Base-by-base conservation (phyloP, 2,888 invertebrate species). In the Unio delphinus region DNA sequence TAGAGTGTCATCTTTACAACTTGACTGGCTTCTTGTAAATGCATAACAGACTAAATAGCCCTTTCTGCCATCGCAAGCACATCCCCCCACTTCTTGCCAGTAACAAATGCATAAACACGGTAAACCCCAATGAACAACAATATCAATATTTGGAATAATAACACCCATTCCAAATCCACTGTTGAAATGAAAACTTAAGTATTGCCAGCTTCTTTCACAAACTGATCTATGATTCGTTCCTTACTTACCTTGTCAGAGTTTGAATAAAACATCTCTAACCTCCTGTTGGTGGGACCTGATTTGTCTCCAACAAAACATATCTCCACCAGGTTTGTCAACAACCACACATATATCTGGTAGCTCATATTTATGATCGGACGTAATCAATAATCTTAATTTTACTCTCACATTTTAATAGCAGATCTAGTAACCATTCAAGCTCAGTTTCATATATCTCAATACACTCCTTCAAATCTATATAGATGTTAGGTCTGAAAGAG, bases 131-230 rank as follows among this genome's bases (percentile, higher is more conserved):
- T 74, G 72, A 3, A 76, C 57, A n/a, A 78, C 70, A 11, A 68
- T 2, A 23, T 71, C 70, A 34, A 78, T 64, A 61, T 78, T 66
- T 17, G 62, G 56, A 15, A 76, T 71, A 45, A 76, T 61, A 4
- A 78, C 70, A 1, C 78, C 76, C 74, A 78, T 73, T 3, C 74
- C 78, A 69, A 76, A 70, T 5, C 76, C 0, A 76, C 61, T 17
- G 78, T 78, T 15, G 66, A 65, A 55, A 78, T 64, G 8, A 76
- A n/a, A 15, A 74, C 23, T 28, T 66, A 62, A 5, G 75, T 71
- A 11, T 20, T 59, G 6, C 68, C 54, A 60, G 57, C n/a, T 6
- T 26, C 55, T 15, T 28, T 65, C 4, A n/a, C 30, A 54, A 76
- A 76, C 23, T 23, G 23, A 23, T 23, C 23, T 23, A 23, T 23